A percentile compares a stretch with the other conserved stretches of the same genome.
Evolutionary conservation across 1,140 invertebrate genomes (phyloP).

Genomic region (Laodelphax striatellus): DNA sequence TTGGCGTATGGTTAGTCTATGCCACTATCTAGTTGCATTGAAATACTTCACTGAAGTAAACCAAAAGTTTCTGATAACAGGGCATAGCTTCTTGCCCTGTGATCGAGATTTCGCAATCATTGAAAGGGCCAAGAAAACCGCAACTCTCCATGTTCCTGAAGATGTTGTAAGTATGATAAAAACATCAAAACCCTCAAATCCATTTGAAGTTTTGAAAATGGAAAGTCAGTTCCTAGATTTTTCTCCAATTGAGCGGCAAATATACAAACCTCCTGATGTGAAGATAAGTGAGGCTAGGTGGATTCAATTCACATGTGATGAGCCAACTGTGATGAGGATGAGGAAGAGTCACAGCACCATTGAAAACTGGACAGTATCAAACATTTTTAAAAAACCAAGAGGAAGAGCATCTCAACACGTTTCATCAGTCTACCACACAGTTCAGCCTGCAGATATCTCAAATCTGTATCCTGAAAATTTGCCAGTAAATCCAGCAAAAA

Average conservation of each 20-base stretch:
- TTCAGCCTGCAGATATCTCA: neutral
- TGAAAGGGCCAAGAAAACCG: constrained; percentile 14
- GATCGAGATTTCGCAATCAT: constrained; percentile 19
- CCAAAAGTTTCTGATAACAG: constrained; percentile 17
- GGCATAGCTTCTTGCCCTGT: constrained; percentile 18
- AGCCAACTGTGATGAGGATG: neutral
- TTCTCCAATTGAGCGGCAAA: neutral
- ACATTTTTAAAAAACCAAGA: neutral
- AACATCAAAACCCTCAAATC: neutral
- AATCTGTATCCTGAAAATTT: neutral
- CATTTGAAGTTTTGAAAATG: neutral
- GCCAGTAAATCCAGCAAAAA: neutral
- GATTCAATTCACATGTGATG: neutral
- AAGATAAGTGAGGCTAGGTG: neutral
- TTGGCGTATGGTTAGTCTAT: constrained; percentile 10
- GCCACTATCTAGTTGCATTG: constrained; percentile 6
- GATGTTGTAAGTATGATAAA: neutral
- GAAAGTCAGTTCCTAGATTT: neutral
- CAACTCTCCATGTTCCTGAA: constrained; percentile 6
- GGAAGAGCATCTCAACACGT: neutral
- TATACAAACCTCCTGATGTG: neutral
- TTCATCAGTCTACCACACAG: neutral
- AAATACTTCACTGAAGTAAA: constrained; percentile 16
- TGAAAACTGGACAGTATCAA: neutral
- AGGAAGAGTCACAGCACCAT: neutral